Evolutionary conservation across 2,888 invertebrate genomes (phyloP).

Genomic region (Chouioia cunea): DNA sequence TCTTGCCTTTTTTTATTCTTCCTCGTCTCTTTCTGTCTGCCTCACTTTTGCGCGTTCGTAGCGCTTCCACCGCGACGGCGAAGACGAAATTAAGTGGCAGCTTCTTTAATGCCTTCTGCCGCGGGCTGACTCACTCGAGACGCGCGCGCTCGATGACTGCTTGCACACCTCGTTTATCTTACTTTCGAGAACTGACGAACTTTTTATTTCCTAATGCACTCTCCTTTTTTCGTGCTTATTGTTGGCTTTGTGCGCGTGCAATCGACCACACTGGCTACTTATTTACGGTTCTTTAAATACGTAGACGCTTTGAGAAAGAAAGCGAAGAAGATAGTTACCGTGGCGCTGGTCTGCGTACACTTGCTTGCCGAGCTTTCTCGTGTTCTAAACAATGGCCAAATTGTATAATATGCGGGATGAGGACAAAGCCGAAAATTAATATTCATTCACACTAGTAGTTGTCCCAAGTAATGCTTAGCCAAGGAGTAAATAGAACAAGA

Average conservation of each 20-base stretch:
- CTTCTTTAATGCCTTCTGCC: conserved; percentile 36
- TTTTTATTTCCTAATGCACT: neutral
- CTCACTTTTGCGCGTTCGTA: conserved; percentile 18
- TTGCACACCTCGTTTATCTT: conserved; percentile 26
- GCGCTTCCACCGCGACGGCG: neutral
- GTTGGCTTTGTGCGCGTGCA: neutral
- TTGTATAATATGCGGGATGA: neutral
- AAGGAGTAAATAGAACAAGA: conserved; percentile 29
- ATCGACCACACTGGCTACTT: too few species aligned
- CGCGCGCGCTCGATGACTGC: conserved; percentile 12
- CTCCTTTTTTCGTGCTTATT: neutral
- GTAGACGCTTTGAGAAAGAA: too few species aligned
- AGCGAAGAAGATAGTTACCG: too few species aligned
- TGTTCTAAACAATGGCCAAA: neutral
- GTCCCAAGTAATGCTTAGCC: conserved; percentile 17
- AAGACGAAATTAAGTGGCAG: conserved; percentile 41
- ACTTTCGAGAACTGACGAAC: neutral
- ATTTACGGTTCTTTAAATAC: too few species aligned
- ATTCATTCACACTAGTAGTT: conserved; percentile 11
- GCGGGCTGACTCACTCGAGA: conserved; percentile 23
- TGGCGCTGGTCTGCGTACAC: too few species aligned
- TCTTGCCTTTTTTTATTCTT: neutral
- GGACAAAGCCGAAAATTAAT: conserved; percentile 25
- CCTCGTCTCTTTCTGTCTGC: conserved; percentile 13
- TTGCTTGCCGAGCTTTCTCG: too few species aligned